Base-by-base conservation (phyloP, 2,113 vertebrate genomes). In the Boleophthalmus pectinirostris region DNA sequence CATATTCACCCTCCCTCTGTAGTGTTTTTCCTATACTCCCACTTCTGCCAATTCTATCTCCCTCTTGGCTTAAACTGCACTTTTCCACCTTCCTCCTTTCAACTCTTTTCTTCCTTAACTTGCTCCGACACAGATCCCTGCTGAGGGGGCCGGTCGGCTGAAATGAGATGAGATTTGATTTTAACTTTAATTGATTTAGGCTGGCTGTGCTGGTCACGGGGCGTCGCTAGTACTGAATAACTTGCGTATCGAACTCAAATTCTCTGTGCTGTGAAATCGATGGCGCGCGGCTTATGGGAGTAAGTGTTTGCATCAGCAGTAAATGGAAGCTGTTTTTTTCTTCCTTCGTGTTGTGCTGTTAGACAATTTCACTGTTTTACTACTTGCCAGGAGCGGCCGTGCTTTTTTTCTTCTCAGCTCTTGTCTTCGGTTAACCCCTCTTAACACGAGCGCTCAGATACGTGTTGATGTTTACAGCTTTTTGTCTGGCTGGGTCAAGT, bases 111-210 rank as follows among this genome's bases (percentile, higher is more conserved):
- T 47, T 49, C 54, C 56, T 51, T 1, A 82, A 68, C 75, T 74
- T 82, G 66, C 35, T 73, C n/a, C 38, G 15, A 72, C 63, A 76
- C 35, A 56, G 66, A 74, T 65, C 53, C 67, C 68, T 63, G 54
- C 65, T 47, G 63, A 66, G 65, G 49, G 56, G 49, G 66, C 57
- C 10, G 49, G 71, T 56, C 29, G 2, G 54, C 68, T 61, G 45
- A 85, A 84, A 86, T 79, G 56, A 81, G 82, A 83, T 74, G 75
- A 80, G 79, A 84, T 90, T 85, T 83, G 73, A 83, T 87, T 87
- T 64, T 70, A 74, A 82, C 80, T 87, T 72, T 57, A 84, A 90
- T 88, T 83, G 88, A 91, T 89, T 86, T 46, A 68, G 67, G 51
- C 68, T 46, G 6, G 78, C 77, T 76, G 75, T 58, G 83, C 75